These are phyloP conservation scores for Acanthosepion lycidas DNA, from an alignment of 2,888 invertebrate genomes.

Conservation along the genomic window DNA sequence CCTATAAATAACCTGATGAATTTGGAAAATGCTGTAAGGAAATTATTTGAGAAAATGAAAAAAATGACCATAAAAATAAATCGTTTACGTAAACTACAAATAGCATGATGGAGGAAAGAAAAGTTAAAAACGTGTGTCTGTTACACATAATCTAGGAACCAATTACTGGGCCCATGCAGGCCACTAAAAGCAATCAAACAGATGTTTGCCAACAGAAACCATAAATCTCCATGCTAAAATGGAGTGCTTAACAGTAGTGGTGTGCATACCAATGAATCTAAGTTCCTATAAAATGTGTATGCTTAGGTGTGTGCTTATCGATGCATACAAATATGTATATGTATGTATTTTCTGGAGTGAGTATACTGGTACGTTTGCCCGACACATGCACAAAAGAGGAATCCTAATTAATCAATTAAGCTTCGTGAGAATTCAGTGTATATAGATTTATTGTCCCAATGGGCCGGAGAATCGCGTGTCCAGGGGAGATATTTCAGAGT, in stretches of 20 bases:
- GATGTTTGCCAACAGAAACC: background rate
- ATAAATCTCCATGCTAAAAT: background rate
- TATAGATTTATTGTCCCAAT: background rate
- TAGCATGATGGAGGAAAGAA: background rate
- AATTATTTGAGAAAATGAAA: too few relatives aligned
- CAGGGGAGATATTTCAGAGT: background rate
- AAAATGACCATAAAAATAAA: background rate
- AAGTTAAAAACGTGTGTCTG: background rate
- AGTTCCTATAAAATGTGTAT: background rate
- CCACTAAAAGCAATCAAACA: background rate
- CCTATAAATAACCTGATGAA: too few relatives aligned
- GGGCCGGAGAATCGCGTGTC: background rate
- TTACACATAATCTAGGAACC: background rate
- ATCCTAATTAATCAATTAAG: conserved; percentile 33
- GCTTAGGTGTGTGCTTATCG: background rate
- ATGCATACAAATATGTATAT: background rate
- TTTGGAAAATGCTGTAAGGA: too few relatives aligned
- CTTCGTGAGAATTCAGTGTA: background rate
- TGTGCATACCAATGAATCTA: background rate
- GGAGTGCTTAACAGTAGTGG: background rate
- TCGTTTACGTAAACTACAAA: background rate
- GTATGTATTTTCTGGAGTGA: background rate
- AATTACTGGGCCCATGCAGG: background rate
- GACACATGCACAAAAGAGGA: background rate
- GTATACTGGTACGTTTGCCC: background rate